Percentiles rank a stretch among this genome's conserved stretches.
Conservation (phyloP, 2,113 vertebrate genomes). For the Laticauda laticaudata region DNA sequence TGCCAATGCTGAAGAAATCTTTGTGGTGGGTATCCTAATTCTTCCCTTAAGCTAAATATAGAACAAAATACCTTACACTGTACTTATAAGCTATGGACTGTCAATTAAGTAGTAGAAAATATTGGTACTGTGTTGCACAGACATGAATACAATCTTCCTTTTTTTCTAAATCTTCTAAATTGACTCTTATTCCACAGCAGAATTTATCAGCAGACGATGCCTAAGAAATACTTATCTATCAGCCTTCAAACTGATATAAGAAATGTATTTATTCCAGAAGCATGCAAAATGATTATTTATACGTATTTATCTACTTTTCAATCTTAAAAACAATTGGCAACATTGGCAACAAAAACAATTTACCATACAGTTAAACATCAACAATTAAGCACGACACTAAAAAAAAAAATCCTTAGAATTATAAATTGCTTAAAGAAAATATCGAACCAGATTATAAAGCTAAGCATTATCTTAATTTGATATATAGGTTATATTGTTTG, state of each 20-base stretch:
- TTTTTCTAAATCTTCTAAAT: not conserved
- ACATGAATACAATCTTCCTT: not conserved
- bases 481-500: not conserved
- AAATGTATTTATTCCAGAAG: not conserved
- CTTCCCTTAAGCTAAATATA: slow-evolving; percentile 33
- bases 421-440: not conserved
- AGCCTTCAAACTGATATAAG: not conserved
- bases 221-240: not conserved
- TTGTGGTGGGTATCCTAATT: slow-evolving; percentile 47
- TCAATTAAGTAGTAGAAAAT: not conserved
- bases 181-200: not conserved
- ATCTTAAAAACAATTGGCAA: not conserved
- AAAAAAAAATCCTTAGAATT: not conserved
- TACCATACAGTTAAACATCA: not conserved
- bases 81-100: not conserved
- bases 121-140: not conserved
- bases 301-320: not conserved
- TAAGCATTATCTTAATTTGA: not conserved
- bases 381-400: not conserved
- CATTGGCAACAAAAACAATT: not conserved
- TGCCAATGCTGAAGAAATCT: slow-evolving; percentile 49
- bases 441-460: not conserved
- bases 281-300: not conserved
- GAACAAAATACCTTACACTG: slow-evolving; percentile 24
- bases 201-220: not conserved